Evolutionary conservation across 2,113 vertebrate genomes (phyloP), one percentile per base, ranked within the genome.

Genomic region (Ictidomys tridecemlineatus): DNA sequence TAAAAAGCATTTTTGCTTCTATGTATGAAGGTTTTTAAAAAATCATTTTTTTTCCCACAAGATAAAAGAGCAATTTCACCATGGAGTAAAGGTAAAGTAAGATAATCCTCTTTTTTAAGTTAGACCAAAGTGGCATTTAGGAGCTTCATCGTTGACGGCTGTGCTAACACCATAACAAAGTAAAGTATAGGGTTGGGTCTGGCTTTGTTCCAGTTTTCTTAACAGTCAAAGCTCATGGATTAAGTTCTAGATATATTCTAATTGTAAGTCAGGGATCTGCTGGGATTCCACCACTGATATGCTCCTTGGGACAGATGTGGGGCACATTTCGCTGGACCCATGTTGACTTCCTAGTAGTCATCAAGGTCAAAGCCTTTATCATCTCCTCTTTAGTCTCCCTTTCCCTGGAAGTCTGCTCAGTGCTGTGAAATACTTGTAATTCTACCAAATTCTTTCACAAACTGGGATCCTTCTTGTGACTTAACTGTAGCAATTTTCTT

Each of bases 311-410:
- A 99, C 99, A 99, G 99, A 99, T 99, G 99, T 99, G 98, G 99
- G 99, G 99, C 99, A 99, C 99, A 26, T 98, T 97, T 99, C 99
- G 98, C 99, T 98, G 96, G 98, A 99, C 99, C 99, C 99, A 99
- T 99, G 99, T 99, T 98, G 99, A 99, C 99, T 99, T 99, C 99
- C 99, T 99, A 99, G 99, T 99, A 99, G 99, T 99, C 99, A 99
- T 99, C 99, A 99, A 99, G 99, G 99, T 99, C 99, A 99, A 99
- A 99, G 98, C 99, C 99, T 99, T 99, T 99, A 93, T 99, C 99
- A 51, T 99, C 99, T 98, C 99, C 99, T 99, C 99, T 99, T 99
- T 99, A 99, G 98, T 99, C 99, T 96, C 99, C 99, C 99, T 99
- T 99, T 98, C 99, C 99, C 98, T 99, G 99, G 99, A 99, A 99